Evolutionary conservation across 2,888 invertebrate species (phyloP).

Genomic region (Pharmacophagus antenor): DNA sequence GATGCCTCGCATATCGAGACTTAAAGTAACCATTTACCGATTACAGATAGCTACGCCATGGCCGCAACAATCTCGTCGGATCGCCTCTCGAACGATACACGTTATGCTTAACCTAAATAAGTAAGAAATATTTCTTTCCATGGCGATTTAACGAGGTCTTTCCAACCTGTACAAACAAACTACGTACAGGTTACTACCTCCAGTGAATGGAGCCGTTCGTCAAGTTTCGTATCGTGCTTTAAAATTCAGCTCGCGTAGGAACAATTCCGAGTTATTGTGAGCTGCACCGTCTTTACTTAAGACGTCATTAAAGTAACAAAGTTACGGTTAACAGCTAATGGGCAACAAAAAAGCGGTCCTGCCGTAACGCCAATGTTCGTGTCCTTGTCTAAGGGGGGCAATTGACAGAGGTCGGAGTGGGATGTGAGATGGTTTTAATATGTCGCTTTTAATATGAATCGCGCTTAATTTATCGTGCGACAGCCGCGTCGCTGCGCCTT

Average conservation of each 20-base stretch:
- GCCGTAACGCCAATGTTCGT: constrained; percentile 53
- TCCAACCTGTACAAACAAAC: constrained; percentile 16
- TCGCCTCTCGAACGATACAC: constrained; percentile 71
- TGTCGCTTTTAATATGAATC: constrained; percentile 67
- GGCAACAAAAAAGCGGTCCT: constrained; percentile 73
- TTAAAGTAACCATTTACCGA: constrained; percentile 79
- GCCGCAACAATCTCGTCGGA: constrained; percentile 76
- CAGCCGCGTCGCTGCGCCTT: constrained; percentile 66
- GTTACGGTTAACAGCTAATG: constrained; percentile 69
- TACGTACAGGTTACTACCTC: constrained; percentile 11
- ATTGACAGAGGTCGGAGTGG: constrained; percentile 52
- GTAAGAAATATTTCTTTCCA: constrained; percentile 67
- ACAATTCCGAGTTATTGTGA: constrained; percentile 38
- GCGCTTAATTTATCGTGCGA: constrained; percentile 77
- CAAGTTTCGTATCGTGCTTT: constrained; percentile 29
- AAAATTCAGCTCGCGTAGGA: constrained; percentile 30
- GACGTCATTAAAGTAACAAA: constrained; percentile 65
- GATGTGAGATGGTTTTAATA: constrained; percentile 63
- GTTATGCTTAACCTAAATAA: constrained; percentile 78
- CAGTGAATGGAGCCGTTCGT: constrained; percentile 19
- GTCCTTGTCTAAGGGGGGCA: constrained; percentile 60
- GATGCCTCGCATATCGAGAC: constrained; percentile 76
- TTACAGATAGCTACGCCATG: constrained; percentile 77
- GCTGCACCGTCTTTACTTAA: constrained; percentile 49
- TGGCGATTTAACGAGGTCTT: constrained; percentile 50